phyloP scores from a whole-genome alignment of 2,888 invertebrate genomes.

The Ceramica pisi region DNA sequence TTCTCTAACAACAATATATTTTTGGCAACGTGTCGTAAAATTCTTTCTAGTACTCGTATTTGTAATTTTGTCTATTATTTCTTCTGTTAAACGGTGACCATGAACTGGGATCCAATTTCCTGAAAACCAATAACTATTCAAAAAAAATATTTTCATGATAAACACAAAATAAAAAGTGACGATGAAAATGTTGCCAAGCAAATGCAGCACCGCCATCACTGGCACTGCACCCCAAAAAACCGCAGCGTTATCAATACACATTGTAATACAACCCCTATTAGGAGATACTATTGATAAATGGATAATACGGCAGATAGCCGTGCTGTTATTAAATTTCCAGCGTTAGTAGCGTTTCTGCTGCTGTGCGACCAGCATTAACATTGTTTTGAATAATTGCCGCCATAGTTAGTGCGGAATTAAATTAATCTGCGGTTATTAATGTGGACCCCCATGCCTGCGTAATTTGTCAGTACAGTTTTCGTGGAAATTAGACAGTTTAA shows the following conservation, averaged over 20 bases:
- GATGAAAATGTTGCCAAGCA: no score
- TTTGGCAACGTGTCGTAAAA: no score
- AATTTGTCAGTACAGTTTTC: conserved; percentile 11
- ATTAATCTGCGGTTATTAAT: conserved; percentile 39
- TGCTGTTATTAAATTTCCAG: conserved; percentile 62
- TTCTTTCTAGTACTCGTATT: no score
- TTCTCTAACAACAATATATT: no score
- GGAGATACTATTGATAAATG: conserved; percentile 65
- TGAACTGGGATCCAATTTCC: no score
- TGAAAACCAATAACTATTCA: no score
- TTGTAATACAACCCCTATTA: conserved; percentile 62
- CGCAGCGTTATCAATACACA: conserved; percentile 65
- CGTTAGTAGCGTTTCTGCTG: conserved; percentile 38
- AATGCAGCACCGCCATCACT: conserved; percentile 24
- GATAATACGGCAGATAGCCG: conserved; percentile 53
- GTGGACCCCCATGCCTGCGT: not conserved
- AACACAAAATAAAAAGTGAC: no score
- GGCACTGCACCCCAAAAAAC: conserved; percentile 51
- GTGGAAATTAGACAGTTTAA: not conserved
- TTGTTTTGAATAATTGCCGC: conserved; percentile 56
- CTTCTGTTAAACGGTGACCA: no score
- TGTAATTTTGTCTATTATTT: no score
- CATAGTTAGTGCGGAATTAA: conserved; percentile 22
- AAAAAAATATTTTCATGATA: no score
- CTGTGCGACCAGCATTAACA: conserved; percentile 44